Evolutionary conservation across 30 jellyfish, hydroid and myxozoan genomes (phyloP), one percentile per base, ranked within the genome.

Genomic region (Euphysa ruthae): DNA sequence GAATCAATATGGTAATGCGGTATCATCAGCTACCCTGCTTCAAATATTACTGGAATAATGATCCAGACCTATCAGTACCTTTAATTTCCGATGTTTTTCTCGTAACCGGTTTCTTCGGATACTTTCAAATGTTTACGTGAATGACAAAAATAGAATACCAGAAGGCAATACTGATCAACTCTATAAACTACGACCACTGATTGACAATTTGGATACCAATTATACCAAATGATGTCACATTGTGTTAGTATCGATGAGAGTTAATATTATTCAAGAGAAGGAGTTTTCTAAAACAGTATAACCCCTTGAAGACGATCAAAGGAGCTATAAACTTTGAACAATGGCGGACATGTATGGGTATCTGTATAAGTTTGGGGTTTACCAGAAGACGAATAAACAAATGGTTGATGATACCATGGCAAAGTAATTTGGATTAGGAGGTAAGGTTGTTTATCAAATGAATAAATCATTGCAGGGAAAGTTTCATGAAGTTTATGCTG

Each of bases 391-490:
- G 20, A 20, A 58, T 58, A 15, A 58, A 6, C 10, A 7, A 6
- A 20, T 10, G 20, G 20, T 26, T 58, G 72, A 58, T 26, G n/a
- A 8, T 58, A 8, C 62, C 10, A 58, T 58, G 72, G 65, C 72
- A 38, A 44, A 66, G 13, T 66, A 35, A 16, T 66, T 66, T 14
- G 93, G 90, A 18, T 73, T 77, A 42, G 83, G 93, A 4, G 76
- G 43, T 19, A 32, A 56, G 56, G 90, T 78, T 4, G 79, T 79
- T 12, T 29, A 46, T 23, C 34, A 58, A 51, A 8, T 70, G 55
- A 71, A 32, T 20, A 42, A 25, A 5, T 61, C 79, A 20, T 46
- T 79, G 35, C 80, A 74, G 18, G 90, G 81, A 18, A 79, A 71
- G 30, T 52, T 32, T 32, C 77, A 76, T 46, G 29, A 71, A 30